A percentile compares a stretch with the other conserved stretches of the same genome.
These are phyloP conservation scores for Agrypnia vestita DNA, from an alignment of 1,140 invertebrate genomes.

Conservation along the genomic window DNA sequence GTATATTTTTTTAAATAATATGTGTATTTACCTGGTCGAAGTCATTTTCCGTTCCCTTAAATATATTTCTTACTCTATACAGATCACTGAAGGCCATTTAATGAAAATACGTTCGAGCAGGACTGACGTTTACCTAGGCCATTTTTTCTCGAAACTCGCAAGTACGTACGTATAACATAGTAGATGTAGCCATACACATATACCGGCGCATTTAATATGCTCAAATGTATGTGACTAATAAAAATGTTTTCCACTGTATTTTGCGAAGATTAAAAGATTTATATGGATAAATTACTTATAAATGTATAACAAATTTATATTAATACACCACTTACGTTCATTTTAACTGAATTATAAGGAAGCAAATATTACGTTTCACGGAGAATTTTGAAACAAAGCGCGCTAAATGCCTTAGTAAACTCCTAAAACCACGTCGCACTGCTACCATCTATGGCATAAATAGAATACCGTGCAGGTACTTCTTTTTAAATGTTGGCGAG, in stretches of 20 bases:
- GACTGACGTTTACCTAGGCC: slow-evolving; percentile 70
- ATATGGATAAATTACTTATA: background rate
- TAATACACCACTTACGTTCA: slow-evolving; percentile 16
- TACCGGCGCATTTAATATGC: slow-evolving; percentile 46
- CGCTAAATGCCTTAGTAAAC: background rate
- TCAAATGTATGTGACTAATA: background rate
- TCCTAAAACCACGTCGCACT: no score
- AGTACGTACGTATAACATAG: slow-evolving; percentile 67
- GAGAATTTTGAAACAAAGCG: slow-evolving; percentile 27
- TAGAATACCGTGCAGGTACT: no score
- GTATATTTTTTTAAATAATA: slow-evolving; percentile 16
- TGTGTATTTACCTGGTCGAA: slow-evolving; percentile 67
- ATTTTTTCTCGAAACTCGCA: slow-evolving; percentile 67
- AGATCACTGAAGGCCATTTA: slow-evolving; percentile 74
- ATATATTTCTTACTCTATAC: slow-evolving; percentile 72
- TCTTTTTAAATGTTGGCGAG: no score
- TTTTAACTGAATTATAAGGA: slow-evolving; percentile 14
- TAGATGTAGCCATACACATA: slow-evolving; percentile 61
- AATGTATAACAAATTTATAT: background rate
- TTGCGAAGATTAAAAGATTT: background rate
- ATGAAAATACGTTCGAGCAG: slow-evolving; percentile 71
- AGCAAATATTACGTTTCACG: slow-evolving; percentile 28
- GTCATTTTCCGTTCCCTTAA: slow-evolving; percentile 72
- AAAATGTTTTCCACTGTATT: background rate
- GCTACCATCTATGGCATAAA: no score